Conservation (phyloP, 1,140 invertebrate species). For the Saxidomus purpurata region DNA sequence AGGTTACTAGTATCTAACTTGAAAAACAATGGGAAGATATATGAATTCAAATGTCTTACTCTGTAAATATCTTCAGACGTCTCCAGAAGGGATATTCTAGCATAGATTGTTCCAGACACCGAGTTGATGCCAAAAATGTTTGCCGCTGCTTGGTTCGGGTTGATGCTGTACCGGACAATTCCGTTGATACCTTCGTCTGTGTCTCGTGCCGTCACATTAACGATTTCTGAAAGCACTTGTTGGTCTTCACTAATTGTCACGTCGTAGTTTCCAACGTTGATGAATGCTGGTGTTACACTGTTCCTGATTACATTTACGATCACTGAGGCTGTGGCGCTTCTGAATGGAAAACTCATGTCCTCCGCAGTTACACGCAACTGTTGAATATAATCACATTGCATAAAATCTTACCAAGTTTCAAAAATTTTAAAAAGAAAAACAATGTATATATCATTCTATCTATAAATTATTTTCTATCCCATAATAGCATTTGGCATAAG, state of each 20-base stretch:
- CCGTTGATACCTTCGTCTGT: constrained; percentile 69
- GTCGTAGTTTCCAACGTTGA: constrained; percentile 26
- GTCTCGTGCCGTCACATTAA: constrained; percentile 69
- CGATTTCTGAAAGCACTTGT: constrained; percentile 56
- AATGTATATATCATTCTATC: no score
- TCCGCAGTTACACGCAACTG: constrained; percentile 68
- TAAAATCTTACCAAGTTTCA: no score
- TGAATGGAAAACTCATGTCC: constrained; percentile 63
- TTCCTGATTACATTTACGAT: constrained; percentile 70
- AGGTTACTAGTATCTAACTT: no score
- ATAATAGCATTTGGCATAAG: no score
- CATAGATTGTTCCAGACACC: constrained; percentile 62
- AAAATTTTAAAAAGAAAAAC: no score
- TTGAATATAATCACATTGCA: no score
- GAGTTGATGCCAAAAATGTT: constrained; percentile 71
- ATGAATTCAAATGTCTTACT: no score
- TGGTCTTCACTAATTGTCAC: constrained; percentile 65
- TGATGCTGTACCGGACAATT: constrained; percentile 63
- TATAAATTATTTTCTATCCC: no score
- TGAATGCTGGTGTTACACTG: constrained; percentile 71
- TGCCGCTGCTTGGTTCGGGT: neutral
- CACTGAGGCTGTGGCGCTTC: constrained; percentile 46
- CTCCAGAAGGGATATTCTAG: constrained; percentile 67
- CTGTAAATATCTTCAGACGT: constrained; percentile 47
- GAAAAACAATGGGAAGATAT: no score